phyloP scores from a whole-genome alignment of 2,113 vertebrate species.

The Marmota monax region DNA sequence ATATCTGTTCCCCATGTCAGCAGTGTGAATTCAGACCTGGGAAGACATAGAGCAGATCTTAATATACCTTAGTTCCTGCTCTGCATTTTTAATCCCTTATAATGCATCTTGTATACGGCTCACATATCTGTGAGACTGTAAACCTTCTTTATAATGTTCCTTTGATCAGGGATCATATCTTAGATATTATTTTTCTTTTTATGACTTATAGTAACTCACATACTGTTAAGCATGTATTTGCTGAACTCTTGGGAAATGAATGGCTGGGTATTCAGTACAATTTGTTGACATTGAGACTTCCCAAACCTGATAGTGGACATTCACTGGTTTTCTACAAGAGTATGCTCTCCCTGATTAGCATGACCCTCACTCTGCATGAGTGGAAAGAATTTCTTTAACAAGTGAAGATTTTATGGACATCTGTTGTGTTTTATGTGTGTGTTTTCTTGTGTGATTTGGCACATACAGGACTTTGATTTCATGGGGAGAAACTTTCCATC shows the following conservation, averaged over 20 bases:
- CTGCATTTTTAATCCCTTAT: background rate
- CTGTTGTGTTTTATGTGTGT: slow-evolving; percentile 56
- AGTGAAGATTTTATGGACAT: slow-evolving; percentile 42
- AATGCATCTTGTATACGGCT: background rate
- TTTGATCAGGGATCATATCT: background rate
- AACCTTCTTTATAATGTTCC: slow-evolving; percentile 42
- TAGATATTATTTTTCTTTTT: background rate
- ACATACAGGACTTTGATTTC: slow-evolving; percentile 49
- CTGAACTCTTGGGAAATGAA: slow-evolving; percentile 6
- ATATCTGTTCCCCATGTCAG: background rate
- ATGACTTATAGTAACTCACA: background rate
- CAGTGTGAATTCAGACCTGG: background rate
- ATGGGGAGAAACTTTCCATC: slow-evolving; percentile 61
- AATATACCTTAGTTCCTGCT: background rate
- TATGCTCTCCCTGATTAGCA: slow-evolving; percentile 3
- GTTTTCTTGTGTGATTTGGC: slow-evolving; percentile 73
- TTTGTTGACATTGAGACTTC: background rate
- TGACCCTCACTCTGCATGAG: background rate
- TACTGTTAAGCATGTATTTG: background rate
- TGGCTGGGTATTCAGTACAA: background rate
- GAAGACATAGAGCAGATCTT: background rate
- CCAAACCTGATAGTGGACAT: background rate
- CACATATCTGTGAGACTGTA: background rate
- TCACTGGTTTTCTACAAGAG: background rate
- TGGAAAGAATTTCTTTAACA: slow-evolving; percentile 58